These are phyloP conservation scores for Chrosomus eos DNA, from an alignment of 2,797 vertebrate genomes.

Conservation along the genomic window DNA sequence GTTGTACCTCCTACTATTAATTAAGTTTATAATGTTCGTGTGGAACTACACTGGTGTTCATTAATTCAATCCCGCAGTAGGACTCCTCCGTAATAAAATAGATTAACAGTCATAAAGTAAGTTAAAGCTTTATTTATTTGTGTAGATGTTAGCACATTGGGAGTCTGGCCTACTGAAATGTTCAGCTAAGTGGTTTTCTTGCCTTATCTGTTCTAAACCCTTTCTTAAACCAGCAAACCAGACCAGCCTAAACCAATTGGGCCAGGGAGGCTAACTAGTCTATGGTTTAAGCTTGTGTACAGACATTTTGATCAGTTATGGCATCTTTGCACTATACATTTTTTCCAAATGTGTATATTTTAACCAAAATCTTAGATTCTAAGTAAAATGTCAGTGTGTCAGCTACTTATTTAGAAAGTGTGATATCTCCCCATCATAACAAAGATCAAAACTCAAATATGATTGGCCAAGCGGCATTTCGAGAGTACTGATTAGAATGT, in stretches of 20 bases:
- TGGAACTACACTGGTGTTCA: background rate
- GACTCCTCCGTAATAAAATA: background rate
- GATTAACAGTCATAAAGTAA: constrained; percentile 8
- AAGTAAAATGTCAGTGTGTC: background rate
- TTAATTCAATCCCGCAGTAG: background rate
- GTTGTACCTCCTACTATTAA: constrained; percentile 27
- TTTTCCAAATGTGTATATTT: background rate
- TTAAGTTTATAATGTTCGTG: constrained; percentile 1
- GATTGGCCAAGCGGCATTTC: background rate
- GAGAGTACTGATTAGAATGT: background rate
- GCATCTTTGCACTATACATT: background rate
- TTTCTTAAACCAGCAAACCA: background rate
- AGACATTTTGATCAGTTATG: background rate
- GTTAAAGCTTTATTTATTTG: background rate
- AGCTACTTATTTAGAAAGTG: background rate
- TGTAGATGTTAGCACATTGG: background rate
- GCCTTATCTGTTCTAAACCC: background rate
- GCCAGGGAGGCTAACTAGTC: background rate
- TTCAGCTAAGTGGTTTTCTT: background rate
- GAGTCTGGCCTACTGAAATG: background rate
- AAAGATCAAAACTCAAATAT: background rate
- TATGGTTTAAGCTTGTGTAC: background rate
- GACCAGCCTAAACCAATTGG: background rate
- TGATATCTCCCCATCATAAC: background rate
- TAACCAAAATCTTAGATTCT: background rate